phyloP scores from a whole-genome alignment of 2,888 invertebrate species.

The Cosmopolites sordidus region DNA sequence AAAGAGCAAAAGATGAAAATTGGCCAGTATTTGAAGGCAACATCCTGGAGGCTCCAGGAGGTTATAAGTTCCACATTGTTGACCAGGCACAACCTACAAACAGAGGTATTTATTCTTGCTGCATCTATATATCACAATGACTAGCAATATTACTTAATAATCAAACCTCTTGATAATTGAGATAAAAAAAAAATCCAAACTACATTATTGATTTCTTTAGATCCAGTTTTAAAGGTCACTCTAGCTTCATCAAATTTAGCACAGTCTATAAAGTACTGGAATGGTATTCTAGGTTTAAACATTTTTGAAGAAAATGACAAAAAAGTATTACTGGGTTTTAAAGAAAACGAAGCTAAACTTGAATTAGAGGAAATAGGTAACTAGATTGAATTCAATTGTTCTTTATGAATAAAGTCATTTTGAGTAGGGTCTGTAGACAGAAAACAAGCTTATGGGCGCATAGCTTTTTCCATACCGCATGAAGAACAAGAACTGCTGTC shows the following conservation, averaged over 20 bases:
- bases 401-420: constrained; percentile 14
- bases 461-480: constrained; percentile 87
- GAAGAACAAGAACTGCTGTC: constrained; percentile 74
- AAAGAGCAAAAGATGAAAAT: constrained; percentile 64
- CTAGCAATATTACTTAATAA: no score
- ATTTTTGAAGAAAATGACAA: constrained; percentile 61
- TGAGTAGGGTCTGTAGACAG: constrained; percentile 67
- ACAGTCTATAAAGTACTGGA: constrained; percentile 81
- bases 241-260: constrained; percentile 73
- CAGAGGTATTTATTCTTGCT: constrained; percentile 61
- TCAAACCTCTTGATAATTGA: no score
- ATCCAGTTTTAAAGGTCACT: constrained; percentile 77
- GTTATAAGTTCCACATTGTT: constrained; percentile 80
- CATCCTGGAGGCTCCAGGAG: constrained; percentile 81
- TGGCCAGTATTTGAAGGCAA: constrained; percentile 69
- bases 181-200: background rate
- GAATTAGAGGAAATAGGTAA: constrained; percentile 71
- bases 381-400: constrained; percentile 29
- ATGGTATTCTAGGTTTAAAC: constrained; percentile 68
- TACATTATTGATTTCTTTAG: constrained; percentile 46
- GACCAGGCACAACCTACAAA: constrained; percentile 65
- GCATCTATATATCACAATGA: no score
- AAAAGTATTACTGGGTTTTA: constrained; percentile 65
- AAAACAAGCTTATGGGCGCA: constrained; percentile 89
- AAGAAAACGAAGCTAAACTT: constrained; percentile 68